Evolutionary conservation across 2,797 vertebrate genomes (phyloP).

Genomic region (Menidia menidia): DNA sequence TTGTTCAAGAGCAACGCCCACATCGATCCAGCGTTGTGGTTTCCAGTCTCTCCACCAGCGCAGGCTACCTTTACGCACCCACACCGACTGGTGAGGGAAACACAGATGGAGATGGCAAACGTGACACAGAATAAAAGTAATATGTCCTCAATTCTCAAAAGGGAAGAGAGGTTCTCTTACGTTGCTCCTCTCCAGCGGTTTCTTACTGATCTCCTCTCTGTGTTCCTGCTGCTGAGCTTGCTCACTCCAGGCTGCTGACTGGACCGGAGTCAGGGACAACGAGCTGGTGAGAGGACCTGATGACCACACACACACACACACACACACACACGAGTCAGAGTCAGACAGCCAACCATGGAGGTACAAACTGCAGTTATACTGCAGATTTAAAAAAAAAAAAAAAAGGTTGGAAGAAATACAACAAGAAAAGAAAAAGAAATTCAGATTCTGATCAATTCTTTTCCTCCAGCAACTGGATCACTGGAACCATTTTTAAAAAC

Average conservation of each 20-base stretch:
- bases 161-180: slow-evolving; percentile 36
- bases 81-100: slow-evolving; percentile 85
- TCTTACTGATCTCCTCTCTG: slow-evolving; percentile 84
- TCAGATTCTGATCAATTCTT: too few relatives aligned
- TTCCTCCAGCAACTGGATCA: too few relatives aligned
- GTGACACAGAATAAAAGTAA: not conserved
- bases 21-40: slow-evolving; percentile 93
- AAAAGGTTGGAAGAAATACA: too few relatives aligned
- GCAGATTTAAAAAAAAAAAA: too few relatives aligned
- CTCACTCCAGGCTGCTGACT: slow-evolving; percentile 89
- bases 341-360: slow-evolving; percentile 48
- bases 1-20: slow-evolving; percentile 92
- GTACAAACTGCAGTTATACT: slow-evolving; percentile 35
- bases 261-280: slow-evolving; percentile 85
- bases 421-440: too few relatives aligned
- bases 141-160: not conserved
- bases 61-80: slow-evolving; percentile 90
- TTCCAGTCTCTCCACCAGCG: slow-evolving; percentile 97
- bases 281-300: slow-evolving; percentile 80
- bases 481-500: too few relatives aligned
- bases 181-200: slow-evolving; percentile 87
- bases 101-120: not conserved
- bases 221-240: slow-evolving; percentile 86
- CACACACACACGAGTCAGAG: not conserved
- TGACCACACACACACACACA: slow-evolving; percentile 71